phyloP scores from a whole-genome alignment of 2,888 invertebrate genomes.

The Trachelus troglodyta region DNA sequence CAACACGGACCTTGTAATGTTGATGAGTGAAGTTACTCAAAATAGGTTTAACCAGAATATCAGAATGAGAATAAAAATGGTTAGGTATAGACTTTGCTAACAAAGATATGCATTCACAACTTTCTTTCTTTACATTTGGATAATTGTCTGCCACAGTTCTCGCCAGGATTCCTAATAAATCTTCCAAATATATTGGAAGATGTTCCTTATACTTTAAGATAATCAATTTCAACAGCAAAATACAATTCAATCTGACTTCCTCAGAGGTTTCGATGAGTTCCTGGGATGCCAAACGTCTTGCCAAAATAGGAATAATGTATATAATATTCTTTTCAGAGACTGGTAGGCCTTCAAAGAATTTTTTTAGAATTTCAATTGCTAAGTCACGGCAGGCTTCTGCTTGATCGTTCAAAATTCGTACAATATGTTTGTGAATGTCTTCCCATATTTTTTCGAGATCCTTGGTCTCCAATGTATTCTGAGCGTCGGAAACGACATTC shows the following conservation, averaged over 20 bases:
- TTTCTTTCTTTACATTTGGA: conserved; percentile 83
- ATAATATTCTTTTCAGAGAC: conserved; percentile 79
- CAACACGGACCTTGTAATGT: conserved; percentile 82
- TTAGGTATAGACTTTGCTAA: conserved; percentile 74
- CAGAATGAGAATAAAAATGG: conserved; percentile 82
- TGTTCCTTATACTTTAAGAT: conserved; percentile 74
- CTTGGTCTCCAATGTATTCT: conserved; percentile 65
- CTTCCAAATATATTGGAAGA: conserved; percentile 78
- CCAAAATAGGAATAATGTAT: conserved; percentile 80
- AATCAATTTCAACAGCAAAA: conserved; percentile 76
- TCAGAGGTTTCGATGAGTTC: conserved; percentile 81
- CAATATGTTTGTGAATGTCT: conserved; percentile 64
- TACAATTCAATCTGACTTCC: conserved; percentile 81
- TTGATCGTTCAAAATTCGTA: conserved; percentile 69
- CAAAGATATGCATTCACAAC: conserved; percentile 78
- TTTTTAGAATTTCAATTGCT: conserved; percentile 70
- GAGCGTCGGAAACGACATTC: conserved; percentile 64
- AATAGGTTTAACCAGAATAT: conserved; percentile 79
- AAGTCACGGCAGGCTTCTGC: conserved; percentile 75
- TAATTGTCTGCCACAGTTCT: conserved; percentile 82
- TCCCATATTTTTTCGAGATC: conserved; percentile 62
- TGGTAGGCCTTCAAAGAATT: conserved; percentile 71
- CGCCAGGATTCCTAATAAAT: conserved; percentile 78
- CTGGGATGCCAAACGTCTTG: conserved; percentile 80
- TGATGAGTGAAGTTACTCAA: conserved; percentile 82